A percentile compares a stretch with the other conserved stretches of the same genome.
phyloP scores from a whole-genome alignment of 1,140 invertebrate species.

The Rhyacophila brunnea region DNA sequence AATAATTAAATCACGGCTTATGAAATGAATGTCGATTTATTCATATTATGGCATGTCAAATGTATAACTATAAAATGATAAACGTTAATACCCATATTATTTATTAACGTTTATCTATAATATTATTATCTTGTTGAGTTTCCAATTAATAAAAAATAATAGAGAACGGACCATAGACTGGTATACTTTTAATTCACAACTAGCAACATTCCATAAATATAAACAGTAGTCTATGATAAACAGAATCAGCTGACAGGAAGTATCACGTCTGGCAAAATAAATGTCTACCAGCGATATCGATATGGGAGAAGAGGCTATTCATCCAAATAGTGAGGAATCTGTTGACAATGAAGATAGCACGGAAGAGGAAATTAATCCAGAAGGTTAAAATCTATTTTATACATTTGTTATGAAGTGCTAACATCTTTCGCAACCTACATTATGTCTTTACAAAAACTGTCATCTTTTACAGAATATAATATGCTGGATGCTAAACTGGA shows the following conservation, averaged over 20 bases:
- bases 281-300: slow-evolving; percentile 11
- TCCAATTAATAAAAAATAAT: no score
- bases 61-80: no score
- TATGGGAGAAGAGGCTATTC: slow-evolving; percentile 16
- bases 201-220: not conserved
- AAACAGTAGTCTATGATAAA: not conserved
- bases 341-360: slow-evolving; percentile 10
- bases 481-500: slow-evolving; percentile 63
- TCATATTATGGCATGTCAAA: no score
- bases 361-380: slow-evolving; percentile 8
- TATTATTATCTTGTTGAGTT: no score
- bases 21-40: no score
- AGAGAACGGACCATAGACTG: no score
- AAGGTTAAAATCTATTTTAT: slow-evolving; percentile 3
- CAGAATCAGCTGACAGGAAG: slow-evolving; percentile 16
- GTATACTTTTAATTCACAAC: not conserved
- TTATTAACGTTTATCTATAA: no score
- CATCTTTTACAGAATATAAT: slow-evolving; percentile 46
- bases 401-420: not conserved
- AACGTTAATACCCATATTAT: no score
- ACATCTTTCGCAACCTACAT: not conserved
- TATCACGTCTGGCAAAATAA: slow-evolving; percentile 11
- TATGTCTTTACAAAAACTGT: not conserved
- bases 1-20: no score
- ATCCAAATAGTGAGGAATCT: slow-evolving; percentile 11